Base-by-base conservation (phyloP, 92 coral and sea anemone genomes). In the Heteractis magnifica region DNA sequence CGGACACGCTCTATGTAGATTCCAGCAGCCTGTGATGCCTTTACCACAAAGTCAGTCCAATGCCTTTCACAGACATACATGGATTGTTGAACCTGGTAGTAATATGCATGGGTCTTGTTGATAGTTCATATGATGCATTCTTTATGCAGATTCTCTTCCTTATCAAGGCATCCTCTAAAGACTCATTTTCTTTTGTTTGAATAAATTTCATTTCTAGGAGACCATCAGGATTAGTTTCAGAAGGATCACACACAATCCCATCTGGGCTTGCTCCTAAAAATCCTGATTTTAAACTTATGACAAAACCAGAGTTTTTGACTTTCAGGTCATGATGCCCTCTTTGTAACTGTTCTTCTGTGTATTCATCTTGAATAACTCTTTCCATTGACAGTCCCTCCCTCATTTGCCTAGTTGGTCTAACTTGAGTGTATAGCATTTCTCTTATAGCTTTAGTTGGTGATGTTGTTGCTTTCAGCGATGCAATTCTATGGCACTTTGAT, bases 221-320 rank as follows among this genome's bases (percentile, higher is more conserved):
- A 34, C 87, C 90, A 64, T 34, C 52, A 59, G 90, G 87, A 20
- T 10, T 62, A 49, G 84, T 4, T 15, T 19, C 84, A 72, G 52
- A 49, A 8, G 90, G 87, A 55, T 82, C 90, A 1, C 3, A 10
- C 9, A 84, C 91, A 26, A 88, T 53, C 20, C 89, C 91, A 88
- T 88, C 94, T 20, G 87, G 90, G 65, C 62, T 70, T 55, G 90
- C 92, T 76, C 87, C 91, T 6, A 91, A 79, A 52, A 91, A 85
- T 59, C 79, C 84, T 62, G 86, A 77, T 4, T 90, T 77, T 51
- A 82, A 34, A 62, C 90, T 89, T 10, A 86, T 76, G 13, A 71
- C 78, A 49, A 86, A 87, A 14, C 92, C 90, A 86, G 73, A 23
- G 26, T 79, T 78, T 68, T 48, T 74, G 16, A 86, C 92, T 23